Evolutionary conservation across 2,888 invertebrate species (phyloP), one percentile per base, ranked within the genome.

Genomic region (Parnassius apollo): DNA sequence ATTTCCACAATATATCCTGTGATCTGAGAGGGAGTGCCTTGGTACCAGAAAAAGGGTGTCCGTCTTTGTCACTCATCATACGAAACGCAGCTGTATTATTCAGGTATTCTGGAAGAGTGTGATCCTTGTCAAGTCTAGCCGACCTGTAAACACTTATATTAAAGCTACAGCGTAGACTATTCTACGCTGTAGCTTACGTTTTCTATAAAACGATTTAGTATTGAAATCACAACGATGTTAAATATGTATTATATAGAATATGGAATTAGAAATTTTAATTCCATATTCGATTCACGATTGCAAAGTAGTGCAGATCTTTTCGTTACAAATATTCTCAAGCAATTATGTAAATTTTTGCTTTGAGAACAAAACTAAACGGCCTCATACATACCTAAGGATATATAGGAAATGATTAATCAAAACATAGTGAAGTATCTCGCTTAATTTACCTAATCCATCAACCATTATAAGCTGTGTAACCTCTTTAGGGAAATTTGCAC

Each of bases 401-500:
- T 69, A 74, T 74, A 64, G 64, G 63, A 66, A 62, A 71, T 72
- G 67, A 73, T 74, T 72, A 72, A 74, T 74, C 74, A 74, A 67
- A 67, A 62, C 60, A 64, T 63, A 65, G 64, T 65, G 65, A 62
- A 45, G 53, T 35, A 46, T 53, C 45, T 50, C 44, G 42, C n/a
- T 50, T 61, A 66, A 68, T 69, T 68, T 66, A 68, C 65, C 69
- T 68, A 68, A 69, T 69, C 68, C 67, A 61, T 68, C 67, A 69
- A 56, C 54, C 61, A 42, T 60, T 61, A 57, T 58, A 58, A 56
- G 25, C 45, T 12, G 42, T 42, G 8, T 7, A 11, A 52, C n/a
- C 11, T 42, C 4, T 7, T 46, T 57, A 60, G 54, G 4, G 11
- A 11, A 62, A 55, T 54, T 49, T 7, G n/a, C 22, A 62, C 60